phyloP scores from a whole-genome alignment of 2,888 invertebrate species.

The Heliconius charithonia region DNA sequence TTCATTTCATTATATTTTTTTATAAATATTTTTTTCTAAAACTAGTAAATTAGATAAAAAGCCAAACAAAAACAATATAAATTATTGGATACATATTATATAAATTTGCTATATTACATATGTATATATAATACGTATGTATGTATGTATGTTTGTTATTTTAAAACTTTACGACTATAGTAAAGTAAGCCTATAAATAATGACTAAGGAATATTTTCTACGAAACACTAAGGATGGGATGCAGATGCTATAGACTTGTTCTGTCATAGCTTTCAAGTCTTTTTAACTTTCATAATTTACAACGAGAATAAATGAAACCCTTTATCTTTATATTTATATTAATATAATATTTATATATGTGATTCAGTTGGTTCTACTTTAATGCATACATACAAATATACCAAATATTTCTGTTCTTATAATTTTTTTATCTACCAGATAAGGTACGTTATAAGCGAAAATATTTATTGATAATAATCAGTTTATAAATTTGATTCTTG shows the following conservation, averaged over 20 bases:
- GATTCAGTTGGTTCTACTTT: not conserved
- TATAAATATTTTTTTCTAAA: not conserved
- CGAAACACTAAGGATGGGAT: conserved; percentile 31
- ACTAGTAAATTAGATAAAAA: not conserved
- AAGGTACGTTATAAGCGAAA: too few relatives aligned
- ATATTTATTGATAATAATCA: too few relatives aligned
- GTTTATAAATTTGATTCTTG: too few relatives aligned
- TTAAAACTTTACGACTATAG: conserved; percentile 17
- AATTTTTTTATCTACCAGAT: not conserved
- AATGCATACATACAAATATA: not conserved
- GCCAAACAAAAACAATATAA: not conserved
- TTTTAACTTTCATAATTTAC: conserved; percentile 20
- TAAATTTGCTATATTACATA: not conserved
- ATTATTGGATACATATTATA: not conserved
- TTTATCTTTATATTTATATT: not conserved
- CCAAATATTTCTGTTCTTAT: not conserved
- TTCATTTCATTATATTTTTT: not conserved
- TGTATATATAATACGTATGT: not conserved
- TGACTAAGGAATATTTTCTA: conserved; percentile 28
- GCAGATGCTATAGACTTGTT: conserved; percentile 33
- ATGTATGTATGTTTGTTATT: not conserved
- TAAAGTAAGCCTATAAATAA: conserved; percentile 25
- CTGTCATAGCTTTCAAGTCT: conserved; percentile 20
- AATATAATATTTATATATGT: not conserved
- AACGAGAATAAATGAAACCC: not conserved